Evolutionary conservation across 2,888 invertebrate species (phyloP).

Genomic region (Machimus atricapillus): DNA sequence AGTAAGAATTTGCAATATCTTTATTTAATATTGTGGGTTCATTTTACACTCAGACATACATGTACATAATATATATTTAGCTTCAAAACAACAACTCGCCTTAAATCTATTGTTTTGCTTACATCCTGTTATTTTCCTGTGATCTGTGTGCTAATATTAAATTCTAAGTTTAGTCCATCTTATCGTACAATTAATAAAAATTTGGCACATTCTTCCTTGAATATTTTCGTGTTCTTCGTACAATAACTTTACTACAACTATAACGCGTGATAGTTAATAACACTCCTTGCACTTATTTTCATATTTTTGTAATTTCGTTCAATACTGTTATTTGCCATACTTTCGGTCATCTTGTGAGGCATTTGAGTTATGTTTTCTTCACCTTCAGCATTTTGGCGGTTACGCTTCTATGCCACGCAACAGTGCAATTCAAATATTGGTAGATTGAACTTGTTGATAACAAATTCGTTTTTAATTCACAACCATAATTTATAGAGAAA

Average conservation of each 20-base stretch:
- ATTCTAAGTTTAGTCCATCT: neutral
- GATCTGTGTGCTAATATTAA: neutral
- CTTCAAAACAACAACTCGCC: neutral
- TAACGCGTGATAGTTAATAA: neutral
- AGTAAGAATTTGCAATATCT: neutral
- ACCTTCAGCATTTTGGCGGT: neutral
- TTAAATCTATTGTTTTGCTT: neutral
- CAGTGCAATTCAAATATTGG: neutral
- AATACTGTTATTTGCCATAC: neutral
- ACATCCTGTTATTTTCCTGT: constrained; percentile 1
- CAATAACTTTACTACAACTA: neutral
- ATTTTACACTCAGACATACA: neutral
- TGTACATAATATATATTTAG: neutral
- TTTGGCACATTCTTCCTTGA: constrained; percentile 34
- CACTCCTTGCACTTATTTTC: neutral
- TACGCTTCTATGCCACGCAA: neutral
- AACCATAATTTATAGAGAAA: neutral
- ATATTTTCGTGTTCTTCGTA: neutral
- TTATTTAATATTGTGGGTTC: neutral
- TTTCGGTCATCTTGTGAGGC: neutral
- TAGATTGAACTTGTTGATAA: neutral
- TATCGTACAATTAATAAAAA: constrained; percentile 2
- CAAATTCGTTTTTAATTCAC: neutral
- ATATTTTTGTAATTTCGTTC: neutral
- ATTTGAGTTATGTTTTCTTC: neutral